Base-by-base conservation (phyloP, 2,888 invertebrate genomes). In the Anodontia alba region DNA sequence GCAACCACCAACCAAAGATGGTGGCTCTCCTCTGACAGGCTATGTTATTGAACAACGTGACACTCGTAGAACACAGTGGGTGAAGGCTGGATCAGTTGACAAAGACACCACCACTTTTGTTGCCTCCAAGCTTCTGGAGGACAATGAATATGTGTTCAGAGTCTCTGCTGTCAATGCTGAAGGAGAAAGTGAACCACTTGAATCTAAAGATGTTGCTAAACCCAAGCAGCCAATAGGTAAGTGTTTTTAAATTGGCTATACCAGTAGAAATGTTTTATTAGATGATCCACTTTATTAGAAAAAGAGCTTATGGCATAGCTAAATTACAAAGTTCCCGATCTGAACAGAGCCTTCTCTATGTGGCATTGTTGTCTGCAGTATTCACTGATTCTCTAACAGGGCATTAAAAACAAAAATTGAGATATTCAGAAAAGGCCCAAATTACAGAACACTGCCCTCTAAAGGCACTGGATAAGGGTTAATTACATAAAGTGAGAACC, bases 41-140 rank as follows among this genome's bases (percentile, higher is more conserved):
- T 92, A 92, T 82, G 62, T 93, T 43, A 86, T 94, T 15, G 93
- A 94, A 83, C 88, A 91, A 73, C 96, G 96, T 97, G 98, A 84
- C 96, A 99, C 91, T 97, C 98, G 46, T 98, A 98, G 95, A 99
- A 99, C 91, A 96, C 99, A 70, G 96, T 99, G 86, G 99, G 86
- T 89, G 26, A 93, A 89, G 42, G 85, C 86, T 67, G 88, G 89
- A 23, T 77, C 85, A 54, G 89, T 92, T 3, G 81, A 88, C 26
- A 87, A 88, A 3, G 83, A 87, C 31, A 86, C 87, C 38, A 90
- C 90, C 10, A 86, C 82, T 31, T 89, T 89, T 80, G 89, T 86
- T 20, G 88, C 92, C 29, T 84, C 89, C 3, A 96, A 96, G 92
- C 95, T 98, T 77, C 96, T 96, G 87, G 96, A 97, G 93, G 93